Evolutionary conservation across 2,113 vertebrate genomes (phyloP).

Genomic region (Arvicanthis niloticus): DNA sequence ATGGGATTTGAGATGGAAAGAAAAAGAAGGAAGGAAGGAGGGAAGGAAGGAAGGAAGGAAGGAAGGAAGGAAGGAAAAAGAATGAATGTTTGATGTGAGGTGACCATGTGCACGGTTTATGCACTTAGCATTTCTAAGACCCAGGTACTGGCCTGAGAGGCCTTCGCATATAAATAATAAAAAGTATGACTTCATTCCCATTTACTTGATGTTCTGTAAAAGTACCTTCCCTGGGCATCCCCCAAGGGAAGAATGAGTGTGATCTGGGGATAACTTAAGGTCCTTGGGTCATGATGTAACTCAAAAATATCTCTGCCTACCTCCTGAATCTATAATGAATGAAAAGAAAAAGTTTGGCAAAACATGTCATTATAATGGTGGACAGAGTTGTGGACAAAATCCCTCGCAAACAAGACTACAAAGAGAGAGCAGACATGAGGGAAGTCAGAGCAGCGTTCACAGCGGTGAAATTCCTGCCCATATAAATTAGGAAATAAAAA

Average conservation of each 20-base stretch:
- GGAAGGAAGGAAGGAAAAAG: too few species aligned
- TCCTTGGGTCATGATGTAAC: not conserved
- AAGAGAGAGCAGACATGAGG: not conserved
- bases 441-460: not conserved
- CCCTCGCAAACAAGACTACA: not conserved
- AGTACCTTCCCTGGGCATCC: not conserved
- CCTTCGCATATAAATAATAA: not conserved
- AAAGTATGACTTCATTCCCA: not conserved
- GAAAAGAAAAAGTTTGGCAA: not conserved
- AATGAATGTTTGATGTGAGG: not conserved
- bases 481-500: slow-evolving; percentile 41
- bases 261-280: not conserved
- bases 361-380: not conserved
- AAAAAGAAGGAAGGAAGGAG: too few species aligned
- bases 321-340: not conserved
- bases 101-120: not conserved
- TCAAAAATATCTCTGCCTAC: not conserved
- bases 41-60: too few species aligned
- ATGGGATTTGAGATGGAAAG: too few species aligned
- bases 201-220: not conserved
- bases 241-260: not conserved
- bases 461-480: not conserved
- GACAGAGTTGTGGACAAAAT: not conserved
- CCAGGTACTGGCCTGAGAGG: not conserved
- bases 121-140: not conserved